Conservation (phyloP, 2,888 invertebrate species). For the Drosophila meridiana region DNA sequence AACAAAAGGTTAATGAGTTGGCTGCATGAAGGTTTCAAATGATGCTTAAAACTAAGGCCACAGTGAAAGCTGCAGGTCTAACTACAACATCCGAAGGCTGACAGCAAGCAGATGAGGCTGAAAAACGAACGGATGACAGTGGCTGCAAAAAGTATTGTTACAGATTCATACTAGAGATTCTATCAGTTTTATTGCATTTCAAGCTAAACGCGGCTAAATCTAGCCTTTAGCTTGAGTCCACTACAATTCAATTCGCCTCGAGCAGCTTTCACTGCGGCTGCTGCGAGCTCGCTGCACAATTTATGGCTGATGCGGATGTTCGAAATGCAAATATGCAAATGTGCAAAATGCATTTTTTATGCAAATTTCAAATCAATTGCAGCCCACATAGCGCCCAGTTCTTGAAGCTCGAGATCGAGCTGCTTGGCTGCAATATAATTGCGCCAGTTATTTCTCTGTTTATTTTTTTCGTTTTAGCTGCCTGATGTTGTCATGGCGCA, state of each 20-base stretch:
- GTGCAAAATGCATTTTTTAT: constrained; percentile 59
- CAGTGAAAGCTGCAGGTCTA: constrained; percentile 47
- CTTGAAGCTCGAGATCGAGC: constrained; percentile 19
- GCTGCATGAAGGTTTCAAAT: constrained; percentile 36
- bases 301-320: constrained; percentile 69
- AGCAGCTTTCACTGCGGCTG: constrained; percentile 46
- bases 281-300: constrained; percentile 32
- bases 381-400: constrained; percentile 38
- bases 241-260: constrained; percentile 24
- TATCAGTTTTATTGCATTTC: background rate
- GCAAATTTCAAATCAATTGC: constrained; percentile 65
- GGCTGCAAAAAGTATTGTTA: background rate
- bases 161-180: background rate
- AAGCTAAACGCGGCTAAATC: background rate
- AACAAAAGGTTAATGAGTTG: constrained; percentile 57
- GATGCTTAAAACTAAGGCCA: constrained; percentile 20
- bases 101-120: constrained; percentile 7
- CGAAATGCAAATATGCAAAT: constrained; percentile 42
- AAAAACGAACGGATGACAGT: constrained; percentile 2
- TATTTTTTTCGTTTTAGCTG: background rate
- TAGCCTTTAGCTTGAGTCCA: constrained; percentile 1
- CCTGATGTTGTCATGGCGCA: constrained; percentile 43
- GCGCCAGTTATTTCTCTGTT: constrained; percentile 40
- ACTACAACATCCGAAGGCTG: constrained; percentile 14
- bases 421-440: constrained; percentile 33